A percentile compares a stretch with the other conserved stretches of the same genome.
Evolutionary conservation across 2,113 vertebrate genomes (phyloP).

Genomic region (Pedetes capensis): DNA sequence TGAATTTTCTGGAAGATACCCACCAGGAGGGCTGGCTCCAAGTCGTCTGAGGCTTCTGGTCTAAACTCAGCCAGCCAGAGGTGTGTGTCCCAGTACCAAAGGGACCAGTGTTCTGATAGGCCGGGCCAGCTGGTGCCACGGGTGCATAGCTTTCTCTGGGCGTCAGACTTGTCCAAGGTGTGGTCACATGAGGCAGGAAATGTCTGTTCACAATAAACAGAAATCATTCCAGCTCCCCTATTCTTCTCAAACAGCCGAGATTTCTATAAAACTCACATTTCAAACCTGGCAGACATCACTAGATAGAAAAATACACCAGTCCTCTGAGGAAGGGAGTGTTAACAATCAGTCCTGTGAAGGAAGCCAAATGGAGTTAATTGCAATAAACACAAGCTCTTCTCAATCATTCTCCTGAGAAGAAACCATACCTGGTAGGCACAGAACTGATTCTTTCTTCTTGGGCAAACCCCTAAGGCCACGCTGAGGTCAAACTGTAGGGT

Average conservation of each 20-base stretch:
- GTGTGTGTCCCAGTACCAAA: accelerated
- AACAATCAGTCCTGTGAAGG: constrained; percentile 44
- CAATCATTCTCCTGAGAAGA: constrained; percentile 21
- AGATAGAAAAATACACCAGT: constrained; percentile 23
- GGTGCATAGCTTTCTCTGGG: constrained; percentile 69
- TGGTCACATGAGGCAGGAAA: constrained; percentile 67
- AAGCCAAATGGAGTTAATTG: constrained; percentile 35
- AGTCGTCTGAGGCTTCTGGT: not conserved
- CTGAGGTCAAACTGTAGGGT: not conserved
- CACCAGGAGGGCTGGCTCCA: accelerated
- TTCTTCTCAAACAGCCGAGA: constrained; percentile 48
- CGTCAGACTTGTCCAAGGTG: constrained; percentile 65
- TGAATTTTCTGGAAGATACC: not conserved
- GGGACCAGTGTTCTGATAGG: constrained; percentile 19
- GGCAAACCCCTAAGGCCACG: not conserved
- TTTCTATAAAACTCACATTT: constrained; percentile 73
- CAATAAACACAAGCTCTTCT: constrained; percentile 28
- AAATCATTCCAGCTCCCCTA: constrained; percentile 65
- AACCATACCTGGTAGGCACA: not conserved
- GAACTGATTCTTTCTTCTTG: not conserved
- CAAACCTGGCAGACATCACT: constrained; percentile 49
- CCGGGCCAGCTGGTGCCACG: constrained; percentile 34
- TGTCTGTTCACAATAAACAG: constrained; percentile 64
- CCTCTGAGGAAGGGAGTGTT: not conserved
- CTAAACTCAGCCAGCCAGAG: not conserved